Evolutionary conservation across 2,113 vertebrate species (phyloP), one percentile per base, ranked within the genome.

Genomic region (Dolichotis patagonum): DNA sequence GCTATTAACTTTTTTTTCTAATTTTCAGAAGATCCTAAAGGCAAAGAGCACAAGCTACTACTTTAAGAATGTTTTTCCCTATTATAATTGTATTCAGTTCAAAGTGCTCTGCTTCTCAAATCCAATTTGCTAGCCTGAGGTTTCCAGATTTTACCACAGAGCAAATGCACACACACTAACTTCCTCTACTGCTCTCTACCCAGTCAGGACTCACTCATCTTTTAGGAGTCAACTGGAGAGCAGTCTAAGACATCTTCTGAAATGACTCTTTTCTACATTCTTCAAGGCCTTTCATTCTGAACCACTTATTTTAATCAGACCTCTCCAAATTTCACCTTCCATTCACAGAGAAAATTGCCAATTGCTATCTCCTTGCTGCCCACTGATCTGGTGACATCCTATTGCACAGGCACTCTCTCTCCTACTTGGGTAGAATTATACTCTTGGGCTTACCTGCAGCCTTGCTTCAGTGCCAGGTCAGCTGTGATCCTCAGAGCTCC

Each of bases 271-370:
- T 43, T 60, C 77, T 63, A 24, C 81, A 52, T 90, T 71, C 41
- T 30, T 63, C 3, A 13, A 95, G n/a, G 30, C 19, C 78, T 93
- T 86, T 12, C 28, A 10, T 84, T 56, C 16, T 9, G 19, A 85
- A 13, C 35, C 30, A 81, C 54, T 85, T 77, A 90, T 85, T 93
- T 93, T 86, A 95, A 95, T 52, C 38, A 85, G n/a, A 93, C 9
- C 43, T 52, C 80, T 95, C 73, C 90, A 85, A 49, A 88, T 85
- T 67, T 85, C 20, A 6, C 71, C 65, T 92, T 94, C 24, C 22
- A 19, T 81, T 67, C 60, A 80, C 19, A 73, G 84, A 89, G n/a
- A 52, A 77, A 88, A 94, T 71, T 28, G 54, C 78, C 10, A 1
- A 26, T 69, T 73, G 30, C 12, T 11, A 2, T 84, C 75, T 94